Percentiles rank a stretch among this genome's conserved stretches.
These are phyloP conservation scores for Notechis scutatus DNA, from an alignment of 2,113 vertebrate species.

Conservation along the genomic window DNA sequence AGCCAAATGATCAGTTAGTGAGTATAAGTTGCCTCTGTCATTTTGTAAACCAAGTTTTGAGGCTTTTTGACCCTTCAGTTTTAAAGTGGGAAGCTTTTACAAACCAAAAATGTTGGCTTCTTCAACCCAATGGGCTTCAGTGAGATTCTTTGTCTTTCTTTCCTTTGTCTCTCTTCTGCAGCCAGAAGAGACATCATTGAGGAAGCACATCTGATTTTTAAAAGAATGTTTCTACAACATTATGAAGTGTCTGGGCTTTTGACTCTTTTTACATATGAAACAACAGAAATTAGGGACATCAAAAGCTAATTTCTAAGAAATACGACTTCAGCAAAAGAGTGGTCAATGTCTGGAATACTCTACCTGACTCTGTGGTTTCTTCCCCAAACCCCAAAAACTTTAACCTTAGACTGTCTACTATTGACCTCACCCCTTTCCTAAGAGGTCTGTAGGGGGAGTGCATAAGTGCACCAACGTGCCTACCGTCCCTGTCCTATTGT, in stretches of 20 bases:
- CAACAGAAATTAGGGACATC: neutral
- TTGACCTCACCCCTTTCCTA: too few relatives aligned
- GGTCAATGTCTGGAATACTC: too few relatives aligned
- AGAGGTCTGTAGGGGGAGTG: too few relatives aligned
- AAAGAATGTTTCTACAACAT: neutral
- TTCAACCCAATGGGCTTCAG: neutral
- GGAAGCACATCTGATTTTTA: neutral
- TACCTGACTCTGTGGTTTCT: too few relatives aligned
- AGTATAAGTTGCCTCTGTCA: neutral
- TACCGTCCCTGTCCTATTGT: too few relatives aligned
- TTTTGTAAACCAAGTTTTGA: neutral
- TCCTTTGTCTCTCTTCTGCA: neutral
- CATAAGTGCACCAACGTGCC: too few relatives aligned
- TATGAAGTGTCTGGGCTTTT: neutral
- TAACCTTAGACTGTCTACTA: too few relatives aligned
- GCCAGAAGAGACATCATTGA: neutral
- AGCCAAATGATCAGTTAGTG: neutral
- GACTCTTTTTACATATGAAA: neutral
- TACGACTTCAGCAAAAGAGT: too few relatives aligned
- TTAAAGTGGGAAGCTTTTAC: neutral
- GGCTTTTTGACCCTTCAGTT: neutral
- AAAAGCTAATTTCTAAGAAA: constrained; percentile 34
- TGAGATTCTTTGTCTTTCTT: neutral
- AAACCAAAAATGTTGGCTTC: neutral
- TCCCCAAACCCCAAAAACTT: too few relatives aligned